A percentile compares a stretch with the other conserved stretches of the same genome.
phyloP scores from a whole-genome alignment of 2,113 vertebrate genomes.

The Thunnus maccoyii region DNA sequence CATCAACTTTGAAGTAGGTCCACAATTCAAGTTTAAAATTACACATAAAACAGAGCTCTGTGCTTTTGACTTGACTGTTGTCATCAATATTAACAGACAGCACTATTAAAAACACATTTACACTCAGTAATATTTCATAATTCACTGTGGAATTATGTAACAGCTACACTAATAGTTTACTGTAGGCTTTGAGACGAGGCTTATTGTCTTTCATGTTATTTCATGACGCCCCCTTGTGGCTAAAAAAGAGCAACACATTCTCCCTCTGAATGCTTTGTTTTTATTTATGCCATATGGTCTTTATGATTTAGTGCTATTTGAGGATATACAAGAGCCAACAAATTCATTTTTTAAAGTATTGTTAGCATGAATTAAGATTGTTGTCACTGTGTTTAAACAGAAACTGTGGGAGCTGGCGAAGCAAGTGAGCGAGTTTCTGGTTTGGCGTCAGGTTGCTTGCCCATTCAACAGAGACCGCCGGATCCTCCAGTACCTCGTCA shows the following conservation, averaged over 20 bases:
- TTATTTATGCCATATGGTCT: background rate
- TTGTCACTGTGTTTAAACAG: constrained; percentile 74
- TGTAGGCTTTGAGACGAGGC: background rate
- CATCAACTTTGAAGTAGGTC: constrained; percentile 94
- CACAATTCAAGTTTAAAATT: background rate
- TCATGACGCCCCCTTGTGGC: constrained; percentile 57
- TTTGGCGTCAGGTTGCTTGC: constrained; percentile 95
- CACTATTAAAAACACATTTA: background rate
- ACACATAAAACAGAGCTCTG: background rate
- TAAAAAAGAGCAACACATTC: background rate
- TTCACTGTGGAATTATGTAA: background rate
- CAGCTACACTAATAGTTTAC: background rate
- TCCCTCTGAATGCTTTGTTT: background rate
- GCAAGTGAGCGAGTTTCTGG: constrained; percentile 96
- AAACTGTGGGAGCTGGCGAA: constrained; percentile 98
- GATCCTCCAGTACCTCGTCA: constrained; percentile 93
- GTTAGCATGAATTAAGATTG: background rate
- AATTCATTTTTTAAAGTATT: background rate
- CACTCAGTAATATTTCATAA: background rate
- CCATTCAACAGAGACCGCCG: constrained; percentile 94
- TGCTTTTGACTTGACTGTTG: background rate
- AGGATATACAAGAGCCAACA: background rate
- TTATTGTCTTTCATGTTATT: background rate
- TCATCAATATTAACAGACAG: background rate
- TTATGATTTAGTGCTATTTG: background rate